Base-by-base conservation (phyloP, 2,888 invertebrate species). In the Adelognathus sp. region DNA sequence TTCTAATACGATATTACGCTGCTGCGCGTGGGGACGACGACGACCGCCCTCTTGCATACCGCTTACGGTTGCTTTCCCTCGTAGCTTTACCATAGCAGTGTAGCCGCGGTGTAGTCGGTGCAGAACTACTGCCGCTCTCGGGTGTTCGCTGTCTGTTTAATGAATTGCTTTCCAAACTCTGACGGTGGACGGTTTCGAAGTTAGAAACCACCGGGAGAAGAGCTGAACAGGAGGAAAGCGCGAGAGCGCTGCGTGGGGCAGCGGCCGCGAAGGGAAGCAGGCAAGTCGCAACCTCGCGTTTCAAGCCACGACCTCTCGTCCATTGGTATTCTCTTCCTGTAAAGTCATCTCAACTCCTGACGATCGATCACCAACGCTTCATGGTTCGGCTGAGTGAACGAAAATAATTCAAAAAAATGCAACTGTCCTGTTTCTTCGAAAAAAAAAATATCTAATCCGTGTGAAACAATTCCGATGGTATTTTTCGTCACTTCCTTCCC, bases 1-100 rank as follows among this genome's bases (percentile, higher is more conserved):
- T 83, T 83, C 82, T 83, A 82, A 83, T 82, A 76, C 79, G 82
- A 83, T 81, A n/a, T n/a, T n/a, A 81, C 72, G 69, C 61, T 44
- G 33, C 33, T 69, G 54, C 50, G 61, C 61, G 73, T 78, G 72
- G 69, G 61, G 81, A 79, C 77, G 72, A 41, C 69, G 29, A 66
- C 50, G 39, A 54, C 52, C 60, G 18, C 60, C 71, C 44, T 46
- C 16, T 61, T 3, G 18, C 56, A 31, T 76, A 46, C 60, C 54
- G 27, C 66, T 44, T 16, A 18, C 44, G 4, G 41, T 18, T 18
- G n/a, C 41, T 44, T 44, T 44, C 31, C n/a, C 29, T 46, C 56
- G 16, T 58, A 21, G 21, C 39, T 21, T 11, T 44, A 9, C 36
- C 64, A n/a, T n/a, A n/a, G n/a, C 33, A 6, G n/a, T 44, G 63